A percentile compares a stretch with the other conserved stretches of the same genome.
Conservation (phyloP, 1,140 invertebrate genomes). For the Eriosoma lanigerum region DNA sequence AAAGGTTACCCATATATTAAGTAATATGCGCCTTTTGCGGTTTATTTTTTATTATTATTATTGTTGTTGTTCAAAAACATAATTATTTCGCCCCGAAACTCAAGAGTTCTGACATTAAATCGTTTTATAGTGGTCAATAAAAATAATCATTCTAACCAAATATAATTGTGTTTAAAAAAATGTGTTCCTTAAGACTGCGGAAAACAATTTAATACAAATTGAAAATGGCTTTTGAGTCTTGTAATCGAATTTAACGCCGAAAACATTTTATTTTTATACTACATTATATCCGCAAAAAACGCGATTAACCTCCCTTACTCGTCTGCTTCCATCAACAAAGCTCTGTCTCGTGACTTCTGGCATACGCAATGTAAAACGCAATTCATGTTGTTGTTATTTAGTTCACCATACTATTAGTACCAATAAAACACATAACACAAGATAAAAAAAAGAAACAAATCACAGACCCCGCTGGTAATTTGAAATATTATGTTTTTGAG, state of each 20-base stretch:
- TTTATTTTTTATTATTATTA: neutral
- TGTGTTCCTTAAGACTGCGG: neutral
- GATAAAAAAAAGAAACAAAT: too few species aligned
- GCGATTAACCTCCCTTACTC: neutral
- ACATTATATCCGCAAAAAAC: conserved; percentile 6
- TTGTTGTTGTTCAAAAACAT: neutral
- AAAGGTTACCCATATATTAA: too few species aligned
- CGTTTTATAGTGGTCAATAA: neutral
- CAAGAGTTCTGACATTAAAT: neutral
- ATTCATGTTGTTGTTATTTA: neutral
- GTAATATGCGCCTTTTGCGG: neutral
- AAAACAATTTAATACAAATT: conserved; percentile 9
- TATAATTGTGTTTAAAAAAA: neutral
- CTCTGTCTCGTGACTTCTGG: neutral
- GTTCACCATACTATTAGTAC: neutral
- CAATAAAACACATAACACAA: neutral
- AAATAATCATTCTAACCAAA: neutral
- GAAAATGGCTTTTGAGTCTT: neutral
- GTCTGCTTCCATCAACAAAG: too few species aligned
- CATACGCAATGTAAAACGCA: neutral
- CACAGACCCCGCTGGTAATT: too few species aligned
- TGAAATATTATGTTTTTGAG: too few species aligned
- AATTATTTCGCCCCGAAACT: too few species aligned
- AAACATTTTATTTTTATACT: neutral
- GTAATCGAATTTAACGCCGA: conserved; percentile 22